Base-by-base conservation (phyloP, 2,797 vertebrate genomes). In the Triplophysa yarkandensis region DNA sequence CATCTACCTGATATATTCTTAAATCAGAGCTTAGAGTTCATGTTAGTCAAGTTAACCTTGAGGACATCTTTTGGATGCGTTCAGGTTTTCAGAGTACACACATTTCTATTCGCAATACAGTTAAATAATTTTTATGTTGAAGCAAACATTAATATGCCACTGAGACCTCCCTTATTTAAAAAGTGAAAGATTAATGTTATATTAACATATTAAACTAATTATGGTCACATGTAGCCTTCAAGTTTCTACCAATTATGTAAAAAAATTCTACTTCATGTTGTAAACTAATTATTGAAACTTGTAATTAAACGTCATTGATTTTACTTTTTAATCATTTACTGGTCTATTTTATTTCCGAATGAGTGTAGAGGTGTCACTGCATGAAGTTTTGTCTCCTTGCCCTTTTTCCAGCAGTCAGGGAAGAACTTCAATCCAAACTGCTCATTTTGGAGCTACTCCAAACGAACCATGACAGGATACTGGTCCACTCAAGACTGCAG, bases 381-480 rank as follows among this genome's bases (percentile, higher is more conserved):
- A 46, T 65, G 6, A 9, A 52, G 27, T 36, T 11, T 32, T 30
- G 6, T 57, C 13, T 7, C 14, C 50, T 34, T 71, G 13, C 60
- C 13, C 28, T 65, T 41, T 9, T 58, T 77, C 77, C 85, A 98
- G 96, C 95, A 97, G 85, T 98, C 97, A 4, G 94, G 97, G 82
- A 95, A 96, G 87, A 98, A 98, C 92, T 99, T 98, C 91, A 98
- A 98, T 88, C 97, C 98, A 2, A 99, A 98, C 88, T 99, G 98
- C 89, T 98, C 97, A 0, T 99, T 98, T 90, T 99, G 98, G 98
- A 99, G 96, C 89, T 99, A 99, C 86, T 97, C 97, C 57, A 98
- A 98, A 82, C 95, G 94, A 79, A 97, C 96, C 50, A 97, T 99
- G 96, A 97, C 89, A 4, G 98, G 97, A 55, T 94, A 95, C 83